A percentile compares a stretch with the other conserved stretches of the same genome.
Evolutionary conservation across 1,140 invertebrate species (phyloP).

Genomic region (Neodiprion lecontei): DNA sequence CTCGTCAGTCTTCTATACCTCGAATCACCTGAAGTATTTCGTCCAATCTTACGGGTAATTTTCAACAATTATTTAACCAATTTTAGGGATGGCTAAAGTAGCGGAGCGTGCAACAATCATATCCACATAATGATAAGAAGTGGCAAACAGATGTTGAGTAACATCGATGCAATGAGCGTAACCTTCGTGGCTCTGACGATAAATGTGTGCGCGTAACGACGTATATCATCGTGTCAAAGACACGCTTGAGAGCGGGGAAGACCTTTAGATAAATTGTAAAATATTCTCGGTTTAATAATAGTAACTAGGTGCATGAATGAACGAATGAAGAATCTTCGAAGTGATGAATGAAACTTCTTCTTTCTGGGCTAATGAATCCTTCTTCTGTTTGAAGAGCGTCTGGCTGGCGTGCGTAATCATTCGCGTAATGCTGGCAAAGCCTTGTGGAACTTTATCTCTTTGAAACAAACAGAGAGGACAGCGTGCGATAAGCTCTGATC

Average conservation of each 20-base stretch:
- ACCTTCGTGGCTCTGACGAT: too few species aligned
- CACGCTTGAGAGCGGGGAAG: not conserved
- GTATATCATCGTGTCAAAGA: too few species aligned
- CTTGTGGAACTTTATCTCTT: not conserved
- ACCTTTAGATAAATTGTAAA: not conserved
- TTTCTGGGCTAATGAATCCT: not conserved
- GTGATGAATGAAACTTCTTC: not conserved
- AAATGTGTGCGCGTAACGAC: too few species aligned
- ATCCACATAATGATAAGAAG: too few species aligned
- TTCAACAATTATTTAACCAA: too few species aligned
- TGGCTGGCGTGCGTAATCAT: not conserved
- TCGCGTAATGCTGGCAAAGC: not conserved
- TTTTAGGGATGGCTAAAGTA: too few species aligned
- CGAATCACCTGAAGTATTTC: too few species aligned
- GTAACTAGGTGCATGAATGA: not conserved
- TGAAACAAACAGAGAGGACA: not conserved
- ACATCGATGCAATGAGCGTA: too few species aligned
- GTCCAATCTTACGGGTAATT: too few species aligned
- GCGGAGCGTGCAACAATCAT: too few species aligned
- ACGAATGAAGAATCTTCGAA: not conserved
- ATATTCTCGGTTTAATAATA: not conserved
- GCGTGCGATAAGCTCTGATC: not conserved
- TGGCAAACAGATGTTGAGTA: too few species aligned
- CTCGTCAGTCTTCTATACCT: too few species aligned
- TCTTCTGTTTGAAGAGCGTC: not conserved